These are phyloP conservation scores for Clarias fuscus DNA, from an alignment of 2,797 vertebrate genomes.

Conservation along the genomic window DNA sequence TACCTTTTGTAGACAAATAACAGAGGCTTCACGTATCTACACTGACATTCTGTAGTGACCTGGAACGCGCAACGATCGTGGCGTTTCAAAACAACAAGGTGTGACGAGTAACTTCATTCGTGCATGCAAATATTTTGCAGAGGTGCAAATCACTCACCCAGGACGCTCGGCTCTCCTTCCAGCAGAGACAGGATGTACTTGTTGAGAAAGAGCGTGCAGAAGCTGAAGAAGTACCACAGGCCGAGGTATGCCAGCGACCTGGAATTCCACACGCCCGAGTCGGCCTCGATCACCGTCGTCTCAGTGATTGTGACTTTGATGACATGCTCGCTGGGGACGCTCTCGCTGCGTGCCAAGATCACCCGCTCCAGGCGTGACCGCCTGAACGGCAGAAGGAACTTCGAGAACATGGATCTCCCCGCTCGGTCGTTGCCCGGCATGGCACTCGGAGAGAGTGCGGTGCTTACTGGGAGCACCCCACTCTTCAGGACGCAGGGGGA, in stretches of 20 bases:
- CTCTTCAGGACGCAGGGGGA: neutral
- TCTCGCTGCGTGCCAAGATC: conserved; percentile 79
- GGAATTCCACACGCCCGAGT: conserved; percentile 86
- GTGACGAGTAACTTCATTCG: neutral
- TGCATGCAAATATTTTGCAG: neutral
- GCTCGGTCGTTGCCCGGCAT: conserved; percentile 67
- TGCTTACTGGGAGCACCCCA: conserved; percentile 39
- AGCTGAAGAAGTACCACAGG: conserved; percentile 97
- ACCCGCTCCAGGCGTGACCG: conserved; percentile 75
- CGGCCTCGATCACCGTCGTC: conserved; percentile 89
- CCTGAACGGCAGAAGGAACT: conserved; percentile 71
- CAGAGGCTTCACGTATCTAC: too few relatives aligned
- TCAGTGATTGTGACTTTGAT: conserved; percentile 93
- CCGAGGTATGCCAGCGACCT: conserved; percentile 83
- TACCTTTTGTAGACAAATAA: neutral
- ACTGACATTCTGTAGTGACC: neutral
- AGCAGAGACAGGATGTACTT: conserved; percentile 94
- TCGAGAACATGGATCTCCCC: conserved; percentile 62
- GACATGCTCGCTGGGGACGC: conserved; percentile 81
- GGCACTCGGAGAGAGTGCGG: conserved; percentile 5
- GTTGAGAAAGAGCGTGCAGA: conserved; percentile 97
- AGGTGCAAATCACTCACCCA: conserved; percentile 75
- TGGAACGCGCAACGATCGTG: neutral
- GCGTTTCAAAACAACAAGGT: neutral
- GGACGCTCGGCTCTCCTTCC: conserved; percentile 92